Conservation (phyloP, 1,140 invertebrate genomes). For the Aphidius gifuensis region DNA sequence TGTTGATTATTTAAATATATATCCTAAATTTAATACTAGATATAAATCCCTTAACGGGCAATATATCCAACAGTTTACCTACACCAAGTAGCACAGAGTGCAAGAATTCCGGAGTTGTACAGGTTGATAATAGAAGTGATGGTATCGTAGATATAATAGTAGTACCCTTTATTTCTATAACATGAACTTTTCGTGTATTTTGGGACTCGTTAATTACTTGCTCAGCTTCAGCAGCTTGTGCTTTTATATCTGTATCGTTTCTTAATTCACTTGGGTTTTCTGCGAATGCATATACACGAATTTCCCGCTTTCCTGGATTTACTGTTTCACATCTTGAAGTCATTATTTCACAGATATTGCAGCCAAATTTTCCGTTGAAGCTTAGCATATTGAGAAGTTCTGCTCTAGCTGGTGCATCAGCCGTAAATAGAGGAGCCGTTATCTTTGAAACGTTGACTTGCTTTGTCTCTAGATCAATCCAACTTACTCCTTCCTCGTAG, state of each 20-base stretch:
- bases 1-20: too few relatives aligned
- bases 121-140: constrained; percentile 22
- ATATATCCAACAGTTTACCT: too few relatives aligned
- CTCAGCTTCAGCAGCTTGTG: too few relatives aligned
- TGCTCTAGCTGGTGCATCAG: constrained; percentile 33
- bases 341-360: constrained; percentile 31
- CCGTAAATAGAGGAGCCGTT: constrained; percentile 26
- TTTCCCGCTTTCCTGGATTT: constrained; percentile 5
- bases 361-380: constrained; percentile 25
- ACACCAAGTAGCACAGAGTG: constrained; percentile 25
- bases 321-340: constrained; percentile 18
- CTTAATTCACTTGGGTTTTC: constrained; percentile 7
- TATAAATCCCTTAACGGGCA: too few relatives aligned
- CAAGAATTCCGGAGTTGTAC: too few relatives aligned
- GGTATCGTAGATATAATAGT: constrained; percentile 24
- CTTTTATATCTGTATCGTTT: constrained; percentile 20
- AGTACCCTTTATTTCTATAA: constrained; percentile 26
- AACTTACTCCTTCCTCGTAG: constrained; percentile 17
- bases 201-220: constrained; percentile 12
- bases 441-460: constrained; percentile 19
- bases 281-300: constrained; percentile 4
- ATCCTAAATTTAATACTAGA: too few relatives aligned
- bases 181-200: constrained; percentile 1
- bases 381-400: too few relatives aligned
- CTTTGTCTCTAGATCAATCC: constrained; percentile 21